Percentiles rank a stretch among this genome's conserved stretches.
These are phyloP conservation scores for Papilio dardanus DNA, from an alignment of 1,140 invertebrate genomes.

Conservation along the genomic window DNA sequence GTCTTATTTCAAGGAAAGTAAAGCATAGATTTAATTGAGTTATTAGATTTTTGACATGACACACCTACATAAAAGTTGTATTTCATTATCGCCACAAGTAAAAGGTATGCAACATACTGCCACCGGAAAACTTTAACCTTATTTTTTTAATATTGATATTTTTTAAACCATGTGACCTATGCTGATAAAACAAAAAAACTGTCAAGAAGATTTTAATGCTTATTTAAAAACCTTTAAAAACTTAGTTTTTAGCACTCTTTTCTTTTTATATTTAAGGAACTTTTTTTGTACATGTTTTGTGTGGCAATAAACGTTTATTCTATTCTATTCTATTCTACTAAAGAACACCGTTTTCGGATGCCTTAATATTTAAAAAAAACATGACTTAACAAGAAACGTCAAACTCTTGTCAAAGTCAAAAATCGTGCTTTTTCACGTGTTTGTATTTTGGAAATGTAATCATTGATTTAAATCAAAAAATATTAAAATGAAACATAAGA, in stretches of 20 bases:
- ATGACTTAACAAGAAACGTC: not conserved
- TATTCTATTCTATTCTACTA: too few relatives aligned
- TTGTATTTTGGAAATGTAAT: constrained; percentile 27
- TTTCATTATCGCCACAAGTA: not conserved
- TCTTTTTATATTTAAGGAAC: too few relatives aligned
- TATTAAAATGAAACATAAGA: constrained; percentile 79
- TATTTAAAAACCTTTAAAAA: too few relatives aligned
- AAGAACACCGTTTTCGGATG: too few relatives aligned
- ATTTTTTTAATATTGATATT: not conserved
- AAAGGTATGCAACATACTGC: not conserved
- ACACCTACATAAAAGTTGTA: constrained; percentile 18
- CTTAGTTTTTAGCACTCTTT: too few relatives aligned
- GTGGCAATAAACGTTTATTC: too few relatives aligned
- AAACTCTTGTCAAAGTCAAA: constrained; percentile 7
- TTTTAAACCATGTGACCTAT: too few relatives aligned
- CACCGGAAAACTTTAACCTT: not conserved
- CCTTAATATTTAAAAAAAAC: not conserved
- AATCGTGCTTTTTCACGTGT: constrained; percentile 32
- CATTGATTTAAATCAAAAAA: constrained; percentile 37
- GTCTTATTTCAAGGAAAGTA: not conserved
- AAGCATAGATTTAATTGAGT: constrained; percentile 1
- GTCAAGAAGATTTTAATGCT: too few relatives aligned
- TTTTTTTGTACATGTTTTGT: too few relatives aligned
- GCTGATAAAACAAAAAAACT: too few relatives aligned
- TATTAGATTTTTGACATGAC: not conserved